These are phyloP conservation scores for Leucosticte australis DNA, from an alignment of 2,113 vertebrate species.

Conservation along the genomic window DNA sequence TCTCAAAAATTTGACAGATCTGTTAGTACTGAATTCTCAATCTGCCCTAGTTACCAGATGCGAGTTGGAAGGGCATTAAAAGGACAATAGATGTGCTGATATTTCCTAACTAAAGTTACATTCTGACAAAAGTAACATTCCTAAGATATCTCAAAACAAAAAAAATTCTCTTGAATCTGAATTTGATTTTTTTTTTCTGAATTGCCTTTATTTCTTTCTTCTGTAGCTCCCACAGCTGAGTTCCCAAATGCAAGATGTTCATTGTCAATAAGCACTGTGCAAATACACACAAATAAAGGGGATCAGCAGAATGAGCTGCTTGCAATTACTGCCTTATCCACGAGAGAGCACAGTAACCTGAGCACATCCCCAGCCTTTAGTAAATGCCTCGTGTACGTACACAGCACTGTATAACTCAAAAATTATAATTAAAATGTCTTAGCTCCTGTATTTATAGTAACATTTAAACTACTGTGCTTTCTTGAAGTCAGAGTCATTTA, in stretches of 20 bases:
- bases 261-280: neutral
- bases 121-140: neutral
- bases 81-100: conserved; percentile 30
- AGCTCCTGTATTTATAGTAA: conserved; percentile 86
- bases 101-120: neutral
- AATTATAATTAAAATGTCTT: conserved; percentile 88
- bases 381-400: conserved; percentile 75
- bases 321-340: conserved; percentile 77
- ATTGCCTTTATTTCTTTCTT: neutral
- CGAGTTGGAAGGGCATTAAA: neutral
- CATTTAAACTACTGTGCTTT: conserved; percentile 84
- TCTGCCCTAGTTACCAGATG: conserved; percentile 50
- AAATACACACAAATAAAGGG: neutral
- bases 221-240: neutral
- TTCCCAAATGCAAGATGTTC: neutral
- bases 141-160: neutral
- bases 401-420: conserved; percentile 81
- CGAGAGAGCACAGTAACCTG: conserved; percentile 77
- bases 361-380: conserved; percentile 66
- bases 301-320: neutral
- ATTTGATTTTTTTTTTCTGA: neutral
- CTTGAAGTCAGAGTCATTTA: conserved; percentile 82
- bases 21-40: conserved; percentile 42
- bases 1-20: conserved; percentile 54
- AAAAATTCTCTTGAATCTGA: neutral